Evolutionary conservation across 2,888 invertebrate species (phyloP).

Genomic region (Protonemura montana): DNA sequence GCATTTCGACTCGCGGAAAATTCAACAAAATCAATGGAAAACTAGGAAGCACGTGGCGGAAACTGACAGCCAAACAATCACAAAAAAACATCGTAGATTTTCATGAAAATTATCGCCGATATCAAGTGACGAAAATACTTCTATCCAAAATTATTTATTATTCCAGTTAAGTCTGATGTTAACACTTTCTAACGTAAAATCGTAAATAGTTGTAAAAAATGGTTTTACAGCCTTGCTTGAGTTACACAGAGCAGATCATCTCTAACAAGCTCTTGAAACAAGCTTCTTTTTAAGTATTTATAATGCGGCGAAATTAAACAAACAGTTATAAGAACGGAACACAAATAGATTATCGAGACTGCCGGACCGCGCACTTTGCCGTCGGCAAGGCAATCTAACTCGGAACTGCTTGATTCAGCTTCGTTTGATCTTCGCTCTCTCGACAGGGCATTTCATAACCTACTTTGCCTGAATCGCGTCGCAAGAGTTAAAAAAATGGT

Average conservation of each 20-base stretch:
- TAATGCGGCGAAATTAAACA: conserved; percentile 14
- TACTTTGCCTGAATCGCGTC: neutral
- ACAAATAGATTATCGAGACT: neutral
- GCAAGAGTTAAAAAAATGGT: too few species aligned
- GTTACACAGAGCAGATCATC: neutral
- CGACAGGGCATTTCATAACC: neutral
- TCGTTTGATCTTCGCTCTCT: neutral
- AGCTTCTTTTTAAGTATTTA: conserved; percentile 19
- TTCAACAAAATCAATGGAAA: too few species aligned
- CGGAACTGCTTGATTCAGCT: neutral
- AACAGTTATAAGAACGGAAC: neutral
- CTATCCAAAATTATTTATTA: conserved; percentile 19
- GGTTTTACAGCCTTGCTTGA: neutral
- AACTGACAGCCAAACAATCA: neutral
- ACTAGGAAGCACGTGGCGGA: neutral
- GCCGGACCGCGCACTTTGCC: neutral
- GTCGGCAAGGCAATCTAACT: neutral
- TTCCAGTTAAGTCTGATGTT: conserved; percentile 12
- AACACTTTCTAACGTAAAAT: conserved; percentile 22
- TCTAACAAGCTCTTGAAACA: conserved; percentile 36
- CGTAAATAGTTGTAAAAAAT: conserved; percentile 27
- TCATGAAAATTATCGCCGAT: neutral
- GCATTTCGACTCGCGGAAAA: too few species aligned
- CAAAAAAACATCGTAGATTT: neutral
- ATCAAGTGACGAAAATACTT: conserved; percentile 33